These are phyloP conservation scores for Lycia hirtaria DNA, from an alignment of 2,888 invertebrate genomes.

Conservation along the genomic window DNA sequence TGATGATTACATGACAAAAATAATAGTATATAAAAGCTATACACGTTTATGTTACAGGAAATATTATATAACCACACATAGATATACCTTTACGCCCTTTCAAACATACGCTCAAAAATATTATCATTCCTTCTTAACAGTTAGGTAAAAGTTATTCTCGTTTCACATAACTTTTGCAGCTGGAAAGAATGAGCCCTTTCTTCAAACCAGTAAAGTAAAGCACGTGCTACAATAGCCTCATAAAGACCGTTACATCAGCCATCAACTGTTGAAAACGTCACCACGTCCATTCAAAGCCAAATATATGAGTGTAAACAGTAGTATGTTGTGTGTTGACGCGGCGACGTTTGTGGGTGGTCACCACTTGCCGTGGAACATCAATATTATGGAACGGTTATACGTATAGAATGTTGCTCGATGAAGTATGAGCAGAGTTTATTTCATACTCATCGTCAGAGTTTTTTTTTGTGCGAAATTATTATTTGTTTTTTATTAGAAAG, in stretches of 20 bases:
- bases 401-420: neutral
- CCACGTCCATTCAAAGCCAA: slow-evolving; percentile 17
- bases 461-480: neutral
- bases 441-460: too few species aligned
- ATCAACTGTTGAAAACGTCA: slow-evolving; percentile 29
- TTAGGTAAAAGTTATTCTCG: too few species aligned
- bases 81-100: too few species aligned
- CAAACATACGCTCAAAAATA: too few species aligned
- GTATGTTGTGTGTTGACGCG: slow-evolving; percentile 26
- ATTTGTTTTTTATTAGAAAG: too few species aligned
- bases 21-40: too few species aligned
- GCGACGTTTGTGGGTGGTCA: slow-evolving; percentile 30
- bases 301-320: slow-evolving; percentile 30
- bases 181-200: neutral
- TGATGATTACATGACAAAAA: too few species aligned
- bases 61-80: too few species aligned
- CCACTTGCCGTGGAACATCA: neutral
- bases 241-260: slow-evolving; percentile 15
- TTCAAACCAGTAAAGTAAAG: neutral
- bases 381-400: neutral
- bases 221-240: slow-evolving; percentile 11
- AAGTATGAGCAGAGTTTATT: neutral
- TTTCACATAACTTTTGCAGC: too few species aligned
- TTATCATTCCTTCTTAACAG: too few species aligned
- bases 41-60: too few species aligned